These are phyloP conservation scores for Catharus fuscescens DNA, from an alignment of 2,113 vertebrate genomes.

Conservation along the genomic window DNA sequence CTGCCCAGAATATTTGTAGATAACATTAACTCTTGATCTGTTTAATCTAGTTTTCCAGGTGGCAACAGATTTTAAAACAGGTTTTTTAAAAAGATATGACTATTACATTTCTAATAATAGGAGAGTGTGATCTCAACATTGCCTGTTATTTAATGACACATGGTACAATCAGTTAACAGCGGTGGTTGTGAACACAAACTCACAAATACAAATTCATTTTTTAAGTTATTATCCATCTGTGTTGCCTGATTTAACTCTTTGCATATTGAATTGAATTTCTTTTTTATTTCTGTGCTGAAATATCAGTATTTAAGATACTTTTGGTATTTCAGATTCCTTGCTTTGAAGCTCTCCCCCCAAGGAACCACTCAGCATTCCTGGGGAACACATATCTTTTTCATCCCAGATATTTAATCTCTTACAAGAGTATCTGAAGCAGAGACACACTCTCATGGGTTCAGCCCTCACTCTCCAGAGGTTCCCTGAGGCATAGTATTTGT, in stretches of 20 bases:
- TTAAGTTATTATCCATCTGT: slow-evolving; percentile 40
- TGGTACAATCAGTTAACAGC: slow-evolving; percentile 54
- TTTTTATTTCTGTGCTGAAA: not conserved
- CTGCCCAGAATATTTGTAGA: slow-evolving; percentile 70
- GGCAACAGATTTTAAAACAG: slow-evolving; percentile 77
- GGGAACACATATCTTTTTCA: not conserved
- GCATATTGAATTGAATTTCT: not conserved
- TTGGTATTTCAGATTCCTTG: not conserved
- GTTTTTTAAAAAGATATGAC: slow-evolving; percentile 73
- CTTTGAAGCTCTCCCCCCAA: not conserved
- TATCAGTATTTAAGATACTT: not conserved
- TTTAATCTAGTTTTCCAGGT: slow-evolving; percentile 81
- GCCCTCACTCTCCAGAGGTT: not conserved
- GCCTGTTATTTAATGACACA: slow-evolving; percentile 52
- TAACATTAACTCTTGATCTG: slow-evolving; percentile 74
- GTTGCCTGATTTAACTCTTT: slow-evolving; percentile 42
- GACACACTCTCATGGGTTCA: not conserved
- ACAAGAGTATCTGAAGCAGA: not conserved
- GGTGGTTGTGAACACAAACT: slow-evolving; percentile 41
- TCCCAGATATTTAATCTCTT: not conserved
- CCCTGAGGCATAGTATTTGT: not conserved
- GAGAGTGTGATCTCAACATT: slow-evolving; percentile 59
- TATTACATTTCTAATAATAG: slow-evolving; percentile 75
- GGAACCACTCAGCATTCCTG: not conserved
- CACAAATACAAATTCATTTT: slow-evolving; percentile 53